A percentile compares a stretch with the other conserved stretches of the same genome.
Conservation (phyloP, 1,140 invertebrate genomes). For the Brachionus koreanus region DNA sequence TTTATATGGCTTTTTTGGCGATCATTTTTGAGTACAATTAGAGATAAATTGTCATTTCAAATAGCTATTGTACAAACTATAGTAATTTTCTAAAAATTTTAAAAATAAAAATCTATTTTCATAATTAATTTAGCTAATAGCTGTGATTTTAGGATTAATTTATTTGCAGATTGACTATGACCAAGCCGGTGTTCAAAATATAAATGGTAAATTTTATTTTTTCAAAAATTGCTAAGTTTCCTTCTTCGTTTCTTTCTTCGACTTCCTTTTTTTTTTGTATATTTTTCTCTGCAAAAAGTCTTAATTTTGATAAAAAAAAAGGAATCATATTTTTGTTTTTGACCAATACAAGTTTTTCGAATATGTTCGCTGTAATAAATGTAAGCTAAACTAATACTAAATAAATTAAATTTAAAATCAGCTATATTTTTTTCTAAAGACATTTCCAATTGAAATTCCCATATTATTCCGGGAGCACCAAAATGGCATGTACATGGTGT, state of each 20-base stretch:
- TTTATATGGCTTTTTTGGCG: conserved; percentile 43
- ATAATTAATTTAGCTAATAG: neutral
- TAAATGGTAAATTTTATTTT: conserved; percentile 3
- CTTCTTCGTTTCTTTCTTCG: neutral
- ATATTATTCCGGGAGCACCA: conserved; percentile 19
- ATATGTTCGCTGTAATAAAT: conserved; percentile 45
- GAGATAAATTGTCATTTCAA: conserved; percentile 14
- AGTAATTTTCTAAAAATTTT: neutral
- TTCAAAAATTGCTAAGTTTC: neutral
- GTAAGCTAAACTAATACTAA: neutral
- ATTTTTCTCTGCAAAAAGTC: neutral
- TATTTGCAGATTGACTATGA: conserved; percentile 6
- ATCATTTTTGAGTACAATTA: neutral
- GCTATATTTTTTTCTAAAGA: neutral
- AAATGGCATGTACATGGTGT: conserved; percentile 22
- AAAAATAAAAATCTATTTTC: neutral
- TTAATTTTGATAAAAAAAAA: neutral
- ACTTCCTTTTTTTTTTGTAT: neutral
- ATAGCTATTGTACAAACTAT: conserved; percentile 28
- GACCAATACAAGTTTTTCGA: conserved; percentile 69
- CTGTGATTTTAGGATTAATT: conserved; percentile 30
- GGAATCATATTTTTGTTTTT: conserved; percentile 71
- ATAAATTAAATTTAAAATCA: neutral
- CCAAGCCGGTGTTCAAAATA: conserved; percentile 42
- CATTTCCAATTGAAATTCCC: neutral